phyloP scores from a whole-genome alignment of 2,113 vertebrate genomes.

The Rhea pennata region DNA sequence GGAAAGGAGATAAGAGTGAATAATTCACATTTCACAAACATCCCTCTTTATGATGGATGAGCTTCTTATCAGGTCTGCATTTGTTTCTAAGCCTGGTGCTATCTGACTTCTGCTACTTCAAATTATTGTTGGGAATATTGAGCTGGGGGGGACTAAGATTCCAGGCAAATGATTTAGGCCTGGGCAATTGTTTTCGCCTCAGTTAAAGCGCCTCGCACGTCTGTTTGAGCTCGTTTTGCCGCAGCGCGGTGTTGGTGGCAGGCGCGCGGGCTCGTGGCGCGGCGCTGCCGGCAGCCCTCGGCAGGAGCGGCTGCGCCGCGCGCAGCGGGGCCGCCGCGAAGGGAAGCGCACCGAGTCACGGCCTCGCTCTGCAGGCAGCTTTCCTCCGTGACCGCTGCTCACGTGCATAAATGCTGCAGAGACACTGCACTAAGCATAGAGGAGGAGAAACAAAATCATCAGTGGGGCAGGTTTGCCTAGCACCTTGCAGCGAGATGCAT shows the following conservation, averaged over 20 bases:
- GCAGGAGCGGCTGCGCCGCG: too few relatives aligned
- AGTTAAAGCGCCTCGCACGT: background rate
- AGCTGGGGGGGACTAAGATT: background rate
- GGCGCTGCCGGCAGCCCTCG: background rate
- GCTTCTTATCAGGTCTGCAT: background rate
- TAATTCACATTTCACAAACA: conserved; percentile 8
- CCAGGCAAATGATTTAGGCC: background rate
- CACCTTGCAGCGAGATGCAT: fast-evolving
- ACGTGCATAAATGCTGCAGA: background rate
- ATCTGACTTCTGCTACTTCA: background rate
- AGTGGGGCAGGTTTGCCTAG: background rate
- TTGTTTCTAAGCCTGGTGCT: background rate
- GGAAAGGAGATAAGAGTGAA: conserved; percentile 14
- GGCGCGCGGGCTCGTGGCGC: background rate
- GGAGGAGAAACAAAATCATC: background rate
- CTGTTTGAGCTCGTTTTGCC: background rate
- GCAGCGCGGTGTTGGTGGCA: background rate
- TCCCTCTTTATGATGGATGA: background rate
- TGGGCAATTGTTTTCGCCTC: background rate
- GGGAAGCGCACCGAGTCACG: background rate
- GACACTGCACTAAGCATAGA: background rate
- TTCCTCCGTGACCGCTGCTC: background rate
- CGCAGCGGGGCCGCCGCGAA: too few relatives aligned
- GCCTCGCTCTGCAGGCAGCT: background rate
- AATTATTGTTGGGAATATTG: background rate